Evolutionary conservation across 2,113 vertebrate species (phyloP).

Genomic region (Helogale parvula): DNA sequence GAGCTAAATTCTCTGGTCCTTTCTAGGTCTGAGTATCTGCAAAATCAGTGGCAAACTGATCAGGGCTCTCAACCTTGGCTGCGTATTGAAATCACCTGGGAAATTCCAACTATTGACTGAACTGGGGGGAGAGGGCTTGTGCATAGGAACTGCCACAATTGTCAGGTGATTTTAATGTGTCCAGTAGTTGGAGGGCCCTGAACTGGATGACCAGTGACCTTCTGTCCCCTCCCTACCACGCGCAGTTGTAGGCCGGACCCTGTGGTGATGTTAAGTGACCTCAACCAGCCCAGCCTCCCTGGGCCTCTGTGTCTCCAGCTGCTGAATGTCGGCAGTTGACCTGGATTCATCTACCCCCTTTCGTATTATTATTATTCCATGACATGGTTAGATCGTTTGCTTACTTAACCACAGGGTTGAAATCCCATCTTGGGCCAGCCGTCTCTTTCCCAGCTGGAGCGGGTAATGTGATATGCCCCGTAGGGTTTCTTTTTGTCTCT

Average conservation of each 20-base stretch:
- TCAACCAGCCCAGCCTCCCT: neutral
- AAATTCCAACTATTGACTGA: neutral
- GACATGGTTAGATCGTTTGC: conserved; percentile 38
- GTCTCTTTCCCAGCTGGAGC: conserved; percentile 49
- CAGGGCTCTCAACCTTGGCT: neutral
- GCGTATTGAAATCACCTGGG: neutral
- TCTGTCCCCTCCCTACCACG: neutral
- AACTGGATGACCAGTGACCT: neutral
- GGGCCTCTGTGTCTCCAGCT: neutral
- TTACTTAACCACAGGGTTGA: conserved; percentile 64
- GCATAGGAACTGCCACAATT: neutral
- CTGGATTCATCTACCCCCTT: conserved; percentile 39
- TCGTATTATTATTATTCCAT: conserved; percentile 14
- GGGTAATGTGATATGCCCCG: conserved; percentile 68
- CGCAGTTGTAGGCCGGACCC: neutral
- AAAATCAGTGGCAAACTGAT: neutral
- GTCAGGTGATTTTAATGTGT: neutral
- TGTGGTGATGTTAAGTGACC: neutral
- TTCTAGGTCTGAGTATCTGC: neutral
- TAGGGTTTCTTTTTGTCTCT: conserved; percentile 35
- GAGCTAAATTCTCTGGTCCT: neutral
- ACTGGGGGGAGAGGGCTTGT: neutral
- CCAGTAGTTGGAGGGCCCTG: neutral
- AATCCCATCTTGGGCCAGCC: conserved; percentile 44
- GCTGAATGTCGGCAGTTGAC: neutral